Evolutionary conservation across 2,797 vertebrate species (phyloP).

Genomic region (Mus spretus): DNA sequence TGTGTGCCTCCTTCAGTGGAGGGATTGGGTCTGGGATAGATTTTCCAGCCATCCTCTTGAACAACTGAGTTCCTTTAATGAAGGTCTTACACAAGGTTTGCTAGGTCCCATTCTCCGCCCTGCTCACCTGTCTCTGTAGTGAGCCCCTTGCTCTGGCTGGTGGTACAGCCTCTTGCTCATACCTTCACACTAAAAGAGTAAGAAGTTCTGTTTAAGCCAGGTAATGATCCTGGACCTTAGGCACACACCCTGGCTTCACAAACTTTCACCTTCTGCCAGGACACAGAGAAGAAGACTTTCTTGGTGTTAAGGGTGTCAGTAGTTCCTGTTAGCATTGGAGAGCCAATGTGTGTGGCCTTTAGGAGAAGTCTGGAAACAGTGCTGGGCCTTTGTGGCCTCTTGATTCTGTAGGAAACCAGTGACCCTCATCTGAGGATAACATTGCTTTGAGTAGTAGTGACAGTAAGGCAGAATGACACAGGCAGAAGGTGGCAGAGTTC

Average conservation of each 20-base stretch:
- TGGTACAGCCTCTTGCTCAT: background rate
- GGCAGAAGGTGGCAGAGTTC: background rate
- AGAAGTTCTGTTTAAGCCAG: background rate
- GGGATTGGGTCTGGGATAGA: background rate
- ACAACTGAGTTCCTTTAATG: background rate
- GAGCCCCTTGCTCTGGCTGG: background rate
- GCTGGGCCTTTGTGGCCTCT: background rate
- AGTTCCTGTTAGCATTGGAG: background rate
- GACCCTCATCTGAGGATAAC: background rate
- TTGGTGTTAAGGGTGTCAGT: background rate
- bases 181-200: background rate
- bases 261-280: background rate
- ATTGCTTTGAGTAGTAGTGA: background rate
- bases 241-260: background rate
- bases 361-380: background rate
- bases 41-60: background rate
- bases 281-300: background rate
- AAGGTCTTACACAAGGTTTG: too few species aligned
- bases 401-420: background rate
- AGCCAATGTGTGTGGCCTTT: background rate
- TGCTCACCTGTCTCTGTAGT: background rate
- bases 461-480: accelerated
- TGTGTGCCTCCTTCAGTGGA: too few species aligned
- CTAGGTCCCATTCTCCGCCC: background rate
- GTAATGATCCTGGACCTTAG: background rate